Conservation (phyloP, 2,113 vertebrate genomes). For the Pitta sordida region DNA sequence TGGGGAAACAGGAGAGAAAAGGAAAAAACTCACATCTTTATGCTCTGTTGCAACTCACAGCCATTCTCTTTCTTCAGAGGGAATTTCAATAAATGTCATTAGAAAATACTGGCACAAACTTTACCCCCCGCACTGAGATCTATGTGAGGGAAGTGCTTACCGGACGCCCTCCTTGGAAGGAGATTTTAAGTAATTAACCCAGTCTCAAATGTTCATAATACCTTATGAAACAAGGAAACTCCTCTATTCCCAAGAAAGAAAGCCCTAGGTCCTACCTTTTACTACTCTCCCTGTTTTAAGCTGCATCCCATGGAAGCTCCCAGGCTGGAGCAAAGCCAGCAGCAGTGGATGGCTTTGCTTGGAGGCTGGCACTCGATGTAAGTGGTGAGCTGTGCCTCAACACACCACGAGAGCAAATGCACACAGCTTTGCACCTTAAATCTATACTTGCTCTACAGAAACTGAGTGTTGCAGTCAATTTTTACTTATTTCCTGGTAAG, state of each 20-base stretch:
- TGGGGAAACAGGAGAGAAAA: not conserved
- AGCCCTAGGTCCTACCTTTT: not conserved
- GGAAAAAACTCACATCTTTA: not conserved
- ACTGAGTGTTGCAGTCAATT: not conserved
- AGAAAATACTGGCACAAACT: not conserved
- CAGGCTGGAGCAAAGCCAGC: not conserved
- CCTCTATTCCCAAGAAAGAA: not conserved
- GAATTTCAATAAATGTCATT: not conserved
- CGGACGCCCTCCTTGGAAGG: not conserved
- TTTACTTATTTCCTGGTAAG: not conserved
- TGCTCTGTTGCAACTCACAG: not conserved
- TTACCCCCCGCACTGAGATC: not conserved
- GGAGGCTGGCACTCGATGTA: rapidly evolving
- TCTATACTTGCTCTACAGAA: not conserved
- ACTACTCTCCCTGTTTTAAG: not conserved
- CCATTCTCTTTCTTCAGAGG: not conserved
- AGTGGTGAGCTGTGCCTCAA: rapidly evolving
- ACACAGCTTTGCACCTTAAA: not conserved
- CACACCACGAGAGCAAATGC: rapidly evolving
- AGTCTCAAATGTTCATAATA: not conserved
- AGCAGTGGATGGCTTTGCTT: not conserved
- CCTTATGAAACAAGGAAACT: not conserved
- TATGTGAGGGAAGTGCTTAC: not conserved
- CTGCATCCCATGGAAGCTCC: rapidly evolving
- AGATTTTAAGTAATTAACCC: not conserved